Conservation (phyloP, 2,797 vertebrate genomes). For the Macropus fuliginosus region DNA sequence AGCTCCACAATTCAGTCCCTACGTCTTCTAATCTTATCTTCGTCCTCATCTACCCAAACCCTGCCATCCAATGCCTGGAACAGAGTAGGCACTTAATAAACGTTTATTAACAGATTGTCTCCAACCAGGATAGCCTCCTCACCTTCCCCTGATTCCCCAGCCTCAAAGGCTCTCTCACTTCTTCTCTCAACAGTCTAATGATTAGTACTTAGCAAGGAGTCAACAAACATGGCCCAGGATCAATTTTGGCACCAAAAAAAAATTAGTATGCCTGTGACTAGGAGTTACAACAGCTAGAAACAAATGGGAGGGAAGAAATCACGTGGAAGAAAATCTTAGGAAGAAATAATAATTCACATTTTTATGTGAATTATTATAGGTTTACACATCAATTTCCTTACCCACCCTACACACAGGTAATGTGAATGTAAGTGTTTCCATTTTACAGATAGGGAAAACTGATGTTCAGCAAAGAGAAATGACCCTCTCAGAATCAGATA, state of each 20-base stretch:
- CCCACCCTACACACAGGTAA: not conserved
- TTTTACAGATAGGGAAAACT: not conserved
- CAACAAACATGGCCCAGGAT: not conserved
- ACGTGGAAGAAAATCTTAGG: not conserved
- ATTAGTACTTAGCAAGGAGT: not conserved
- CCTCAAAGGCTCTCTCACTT: not conserved
- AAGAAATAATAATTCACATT: not conserved
- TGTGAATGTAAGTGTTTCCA: not conserved
- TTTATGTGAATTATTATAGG: not conserved
- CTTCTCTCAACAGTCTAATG: not conserved
- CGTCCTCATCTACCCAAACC: not conserved
- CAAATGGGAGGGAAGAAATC: not conserved
- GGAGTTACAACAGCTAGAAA: not conserved
- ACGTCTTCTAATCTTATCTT: not conserved
- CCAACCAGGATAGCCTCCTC: not conserved
- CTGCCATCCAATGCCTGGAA: not conserved
- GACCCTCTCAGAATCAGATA: not conserved
- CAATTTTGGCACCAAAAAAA: not conserved
- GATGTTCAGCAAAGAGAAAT: not conserved
- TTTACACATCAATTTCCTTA: not conserved
- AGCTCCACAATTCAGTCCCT: not conserved
- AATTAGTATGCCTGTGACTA: not conserved
- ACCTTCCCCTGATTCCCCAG: not conserved
- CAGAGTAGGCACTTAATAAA: not conserved
- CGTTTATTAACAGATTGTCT: not conserved